Evolutionary conservation across 2,113 vertebrate species (phyloP), one percentile per base, ranked within the genome.

Genomic region (Triplophysa dalaica): DNA sequence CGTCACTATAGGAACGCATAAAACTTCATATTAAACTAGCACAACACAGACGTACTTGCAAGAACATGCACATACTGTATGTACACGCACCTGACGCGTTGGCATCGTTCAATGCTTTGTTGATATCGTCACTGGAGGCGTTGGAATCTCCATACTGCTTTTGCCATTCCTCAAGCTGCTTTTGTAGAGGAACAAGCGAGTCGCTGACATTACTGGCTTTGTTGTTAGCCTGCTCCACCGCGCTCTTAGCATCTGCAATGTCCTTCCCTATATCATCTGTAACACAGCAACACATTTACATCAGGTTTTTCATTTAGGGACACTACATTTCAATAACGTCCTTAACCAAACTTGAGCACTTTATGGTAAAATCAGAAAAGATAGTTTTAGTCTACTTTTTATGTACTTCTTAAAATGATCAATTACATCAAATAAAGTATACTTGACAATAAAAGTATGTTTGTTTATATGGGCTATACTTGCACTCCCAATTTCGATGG

Each of bases 101-200:
- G 77, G 96, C 95, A 0, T 97, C 94, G 2, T 90, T 92, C 67
- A 97, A 90, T 16, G 90, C 96, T 33, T 90, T 91, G 85, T 91
- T 94, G 86, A 99, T 91, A 69, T 96, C 96, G 22, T 93, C 89
- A n/a, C 88, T 91, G 73, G 90, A 90, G 92, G 89, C 43, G 74
- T 94, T 93, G 11, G 87, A 45, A 54, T 91, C 84, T 2, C 94
- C 90, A 0, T 95, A 96, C 17, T 91, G 89, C 69, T 91, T 77
- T 81, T 94, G 91, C 98, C 98, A 99, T 19, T 85, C 74, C 50
- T 96, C 93, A 75, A 98, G 87, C 16, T 92, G 92, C 80, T 87
- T 87, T 64, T 89, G 93, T 83, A 99, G 95, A 45, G 85, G 90
- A 7, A 29, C 90, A 70, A 98, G 87, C 1, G 65, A 73, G 0